Base-by-base conservation (phyloP, 2,888 invertebrate species). In the Euplagia quadripunctaria region DNA sequence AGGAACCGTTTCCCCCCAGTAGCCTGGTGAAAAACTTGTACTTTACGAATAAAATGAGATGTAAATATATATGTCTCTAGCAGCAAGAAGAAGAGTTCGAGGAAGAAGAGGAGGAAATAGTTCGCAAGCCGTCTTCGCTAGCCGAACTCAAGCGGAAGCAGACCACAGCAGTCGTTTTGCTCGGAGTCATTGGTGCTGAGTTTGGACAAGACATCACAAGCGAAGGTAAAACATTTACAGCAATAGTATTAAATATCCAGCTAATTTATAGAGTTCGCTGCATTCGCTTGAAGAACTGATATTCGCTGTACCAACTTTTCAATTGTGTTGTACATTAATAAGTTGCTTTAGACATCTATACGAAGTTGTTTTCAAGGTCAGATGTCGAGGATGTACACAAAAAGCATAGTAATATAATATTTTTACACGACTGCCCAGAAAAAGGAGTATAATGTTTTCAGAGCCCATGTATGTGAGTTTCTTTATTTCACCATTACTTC, bases 161-260 rank as follows among this genome's bases (percentile, higher is more conserved):
- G 92, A 99, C 99, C 0, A 99, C 99, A 0, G 99, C 99, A 0
- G 99, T 99, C 0, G 99, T 99, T 7, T 94, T 99, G 71, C 93
- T 99, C 63, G 99, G 99, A 0, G 99, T 99, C 0, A 99, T 99
- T 71, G 99, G 99, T 0, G 99, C 99, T 0, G 99, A 99, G 94
- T 99, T 99, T 89, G 99, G 99, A 0, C 99, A 99, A 90, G 99
- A 99, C 89, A 98, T 99, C 70, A 97, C 97, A 0, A 97, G 97
- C 63, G 97, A 97, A 86, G 96, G 97, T 93, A 70, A 20, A n/a
- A 5, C 6, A 61, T 46, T 31, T 20, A 17, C 0, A 12, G 12
- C 20, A 58, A 20, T 31, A 12, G 1, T 31, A 20, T 31, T 31
- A 31, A 61, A 31, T 14, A 31, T 7, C 31, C 31, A 61, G 31